A percentile compares a stretch with the other conserved stretches of the same genome.
These are phyloP conservation scores for Pseudomyrmex flavicornis DNA, from an alignment of 1,140 invertebrate genomes.

Conservation along the genomic window DNA sequence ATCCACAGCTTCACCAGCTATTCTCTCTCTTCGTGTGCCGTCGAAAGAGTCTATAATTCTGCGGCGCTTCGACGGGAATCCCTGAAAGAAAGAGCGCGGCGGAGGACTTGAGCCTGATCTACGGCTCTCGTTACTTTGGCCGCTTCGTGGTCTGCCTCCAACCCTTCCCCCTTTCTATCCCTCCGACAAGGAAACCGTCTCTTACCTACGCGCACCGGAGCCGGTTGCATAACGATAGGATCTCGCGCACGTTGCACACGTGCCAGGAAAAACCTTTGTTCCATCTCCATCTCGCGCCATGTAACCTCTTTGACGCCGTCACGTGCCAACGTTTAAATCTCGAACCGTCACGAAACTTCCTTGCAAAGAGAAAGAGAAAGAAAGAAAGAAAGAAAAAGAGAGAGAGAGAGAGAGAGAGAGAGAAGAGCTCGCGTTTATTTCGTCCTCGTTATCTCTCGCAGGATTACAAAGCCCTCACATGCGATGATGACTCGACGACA, in stretches of 20 bases:
- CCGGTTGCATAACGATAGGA: conserved; percentile 58
- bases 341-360: conserved; percentile 22
- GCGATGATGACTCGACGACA: background rate
- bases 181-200: background rate
- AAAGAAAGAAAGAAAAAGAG: background rate
- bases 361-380: background rate
- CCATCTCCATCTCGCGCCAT: conserved; percentile 45
- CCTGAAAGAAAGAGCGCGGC: conserved; percentile 51
- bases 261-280: conserved; percentile 45
- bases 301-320: conserved; percentile 48
- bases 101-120: conserved; percentile 56
- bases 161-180: conserved; percentile 11
- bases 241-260: conserved; percentile 55
- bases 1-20: background rate
- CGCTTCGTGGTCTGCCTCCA: conserved; percentile 44
- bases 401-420: background rate
- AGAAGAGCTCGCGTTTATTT: conserved; percentile 31
- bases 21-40: background rate
- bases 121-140: conserved; percentile 47
- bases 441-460: conserved; percentile 5
- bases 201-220: background rate
- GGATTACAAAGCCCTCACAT: background rate
- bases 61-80: conserved; percentile 38
- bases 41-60: conserved; percentile 58
- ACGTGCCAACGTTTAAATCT: conserved; percentile 54